These are phyloP conservation scores for Drosophila affinis DNA, from an alignment of 2,888 invertebrate species.

Conservation along the genomic window DNA sequence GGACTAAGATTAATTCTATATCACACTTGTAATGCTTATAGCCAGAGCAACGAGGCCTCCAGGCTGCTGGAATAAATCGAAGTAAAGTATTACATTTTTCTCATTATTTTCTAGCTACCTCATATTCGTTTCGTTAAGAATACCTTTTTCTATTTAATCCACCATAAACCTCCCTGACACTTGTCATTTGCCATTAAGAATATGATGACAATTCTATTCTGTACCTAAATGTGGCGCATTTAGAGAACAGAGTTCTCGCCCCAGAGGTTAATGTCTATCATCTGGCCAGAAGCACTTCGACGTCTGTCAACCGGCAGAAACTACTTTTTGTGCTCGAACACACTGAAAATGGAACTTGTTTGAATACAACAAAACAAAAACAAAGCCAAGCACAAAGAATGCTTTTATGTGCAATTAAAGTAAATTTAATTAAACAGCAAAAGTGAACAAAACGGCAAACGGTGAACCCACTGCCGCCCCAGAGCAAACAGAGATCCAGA, in stretches of 20 bases:
- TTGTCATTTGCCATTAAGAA: slow-evolving; percentile 1
- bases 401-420: slow-evolving; percentile 71
- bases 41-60: no score
- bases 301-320: slow-evolving; percentile 18
- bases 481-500: slow-evolving; percentile 27
- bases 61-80: no score
- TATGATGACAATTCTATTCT: not conserved
- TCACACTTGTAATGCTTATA: no score
- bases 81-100: not conserved
- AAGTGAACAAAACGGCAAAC: slow-evolving; percentile 1
- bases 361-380: slow-evolving; percentile 25
- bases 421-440: slow-evolving; percentile 71
- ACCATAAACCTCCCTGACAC: not conserved
- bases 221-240: slow-evolving; percentile 15
- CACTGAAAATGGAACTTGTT: slow-evolving; percentile 70
- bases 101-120: not conserved
- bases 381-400: slow-evolving; percentile 51
- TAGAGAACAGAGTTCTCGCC: slow-evolving; percentile 24
- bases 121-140: not conserved
- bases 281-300: slow-evolving; percentile 21
- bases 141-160: not conserved
- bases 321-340: slow-evolving; percentile 45
- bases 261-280: slow-evolving; percentile 45
- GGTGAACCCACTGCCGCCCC: slow-evolving; percentile 20
- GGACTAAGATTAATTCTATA: no score